phyloP scores from a whole-genome alignment of 2,888 invertebrate species.

The Himalopsyche tibetana region DNA sequence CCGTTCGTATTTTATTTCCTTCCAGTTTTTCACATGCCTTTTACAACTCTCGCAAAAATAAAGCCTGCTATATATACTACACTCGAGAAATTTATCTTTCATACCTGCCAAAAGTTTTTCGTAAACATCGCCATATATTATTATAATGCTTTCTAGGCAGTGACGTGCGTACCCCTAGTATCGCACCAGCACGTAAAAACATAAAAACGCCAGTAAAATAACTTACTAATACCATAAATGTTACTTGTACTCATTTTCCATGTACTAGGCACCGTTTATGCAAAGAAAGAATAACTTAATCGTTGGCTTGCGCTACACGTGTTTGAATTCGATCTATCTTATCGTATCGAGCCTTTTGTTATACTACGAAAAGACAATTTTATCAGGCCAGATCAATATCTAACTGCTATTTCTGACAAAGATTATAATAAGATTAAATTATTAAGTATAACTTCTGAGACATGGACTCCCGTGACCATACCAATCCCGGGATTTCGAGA shows the following conservation, averaged over 20 bases:
- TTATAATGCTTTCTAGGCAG: conserved; percentile 44
- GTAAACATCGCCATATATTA: conserved; percentile 65
- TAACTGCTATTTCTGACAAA: too few species aligned
- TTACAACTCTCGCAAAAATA: conserved; percentile 49
- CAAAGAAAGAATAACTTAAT: background rate
- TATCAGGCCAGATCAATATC: too few species aligned
- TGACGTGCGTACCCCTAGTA: conserved; percentile 31
- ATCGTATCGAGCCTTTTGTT: too few species aligned
- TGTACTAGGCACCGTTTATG: background rate
- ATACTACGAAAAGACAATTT: too few species aligned
- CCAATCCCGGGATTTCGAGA: too few species aligned
- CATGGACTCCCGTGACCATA: too few species aligned
- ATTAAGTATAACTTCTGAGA: too few species aligned
- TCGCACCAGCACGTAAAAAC: conserved; percentile 20
- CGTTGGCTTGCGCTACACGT: background rate
- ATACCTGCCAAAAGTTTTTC: conserved; percentile 65
- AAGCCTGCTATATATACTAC: conserved; percentile 34
- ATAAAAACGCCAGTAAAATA: conserved; percentile 35
- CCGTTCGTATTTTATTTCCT: background rate
- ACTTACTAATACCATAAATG: conserved; percentile 29
- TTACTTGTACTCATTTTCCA: background rate
- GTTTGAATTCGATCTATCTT: too few species aligned
- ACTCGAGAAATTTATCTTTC: conserved; percentile 60
- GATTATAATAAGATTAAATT: too few species aligned
- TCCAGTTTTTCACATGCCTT: conserved; percentile 42